These are phyloP conservation scores for Drosophila sordidula DNA, from an alignment of 2,888 invertebrate species.

Conservation along the genomic window DNA sequence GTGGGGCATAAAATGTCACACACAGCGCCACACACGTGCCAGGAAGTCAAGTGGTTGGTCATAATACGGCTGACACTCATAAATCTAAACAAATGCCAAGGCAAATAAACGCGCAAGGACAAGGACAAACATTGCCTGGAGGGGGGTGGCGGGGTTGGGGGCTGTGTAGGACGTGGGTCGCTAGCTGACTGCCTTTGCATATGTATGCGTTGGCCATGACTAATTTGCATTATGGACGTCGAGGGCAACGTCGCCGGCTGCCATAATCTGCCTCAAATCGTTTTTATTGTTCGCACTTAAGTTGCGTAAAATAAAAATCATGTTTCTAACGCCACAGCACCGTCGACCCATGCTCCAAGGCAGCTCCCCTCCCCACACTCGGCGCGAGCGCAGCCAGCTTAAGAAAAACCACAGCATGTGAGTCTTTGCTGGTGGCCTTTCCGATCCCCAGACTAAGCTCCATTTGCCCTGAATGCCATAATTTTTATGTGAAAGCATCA, in stretches of 20 bases:
- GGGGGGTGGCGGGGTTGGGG: too few relatives aligned
- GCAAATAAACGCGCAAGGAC: conserved; percentile 53
- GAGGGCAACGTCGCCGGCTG: conserved; percentile 52
- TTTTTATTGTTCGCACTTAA: conserved; percentile 84
- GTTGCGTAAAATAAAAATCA: conserved; percentile 85
- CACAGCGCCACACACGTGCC: conserved; percentile 70
- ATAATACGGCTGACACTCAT: conserved; percentile 78
- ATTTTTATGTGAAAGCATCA: conserved; percentile 80
- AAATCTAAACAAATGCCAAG: conserved; percentile 77
- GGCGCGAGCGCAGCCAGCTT: conserved; percentile 14
- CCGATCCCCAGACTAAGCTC: conserved; percentile 65
- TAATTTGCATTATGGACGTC: conserved; percentile 77
- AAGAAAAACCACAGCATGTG: conserved; percentile 59
- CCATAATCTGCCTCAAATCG: conserved; percentile 80
- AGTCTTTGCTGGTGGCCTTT: conserved; percentile 45
- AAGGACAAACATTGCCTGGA: not conserved
- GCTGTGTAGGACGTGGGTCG: not conserved
- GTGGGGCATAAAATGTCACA: conserved; percentile 70
- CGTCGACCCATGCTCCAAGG: not conserved
- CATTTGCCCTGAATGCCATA: conserved; percentile 78
- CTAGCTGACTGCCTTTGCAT: conserved; percentile 5
- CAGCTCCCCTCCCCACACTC: not conserved
- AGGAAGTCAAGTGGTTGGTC: conserved; percentile 81
- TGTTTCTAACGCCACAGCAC: conserved; percentile 77
- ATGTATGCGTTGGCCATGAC: conserved; percentile 78